Evolutionary conservation across 2,113 vertebrate species (phyloP).

Genomic region (Gnathonemus longibarbis): DNA sequence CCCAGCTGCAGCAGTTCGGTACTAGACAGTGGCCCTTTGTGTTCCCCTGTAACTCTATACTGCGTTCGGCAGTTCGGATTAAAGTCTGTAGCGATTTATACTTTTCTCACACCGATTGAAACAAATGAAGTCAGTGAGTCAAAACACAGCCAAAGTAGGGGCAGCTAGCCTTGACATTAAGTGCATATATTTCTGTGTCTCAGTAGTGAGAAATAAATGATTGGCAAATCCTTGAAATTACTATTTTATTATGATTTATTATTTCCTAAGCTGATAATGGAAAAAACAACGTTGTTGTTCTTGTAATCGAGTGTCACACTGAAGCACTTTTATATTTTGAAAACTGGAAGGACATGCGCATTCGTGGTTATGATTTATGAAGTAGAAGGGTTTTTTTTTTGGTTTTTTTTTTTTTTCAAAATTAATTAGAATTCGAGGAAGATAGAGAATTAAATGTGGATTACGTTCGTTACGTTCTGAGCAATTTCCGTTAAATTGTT

Average conservation of each 20-base stretch:
- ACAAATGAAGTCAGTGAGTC: constrained; percentile 24
- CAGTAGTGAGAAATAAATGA: not conserved
- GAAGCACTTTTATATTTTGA: not conserved
- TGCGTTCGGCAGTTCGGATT: constrained; percentile 41
- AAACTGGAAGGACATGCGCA: not conserved
- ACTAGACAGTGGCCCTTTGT: constrained; percentile 53
- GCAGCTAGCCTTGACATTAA: constrained; percentile 22
- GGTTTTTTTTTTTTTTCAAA: not conserved
- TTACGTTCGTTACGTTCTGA: not conserved
- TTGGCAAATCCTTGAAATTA: not conserved
- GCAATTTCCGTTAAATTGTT: not conserved
- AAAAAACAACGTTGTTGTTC: not conserved
- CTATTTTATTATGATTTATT: not conserved
- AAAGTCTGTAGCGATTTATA: constrained; percentile 35
- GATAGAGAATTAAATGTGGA: not conserved
- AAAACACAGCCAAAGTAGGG: constrained; percentile 22
- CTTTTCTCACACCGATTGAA: constrained; percentile 23
- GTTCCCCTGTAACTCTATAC: constrained; percentile 44
- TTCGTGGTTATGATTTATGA: not conserved
- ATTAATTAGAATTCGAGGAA: not conserved
- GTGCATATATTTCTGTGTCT: not conserved
- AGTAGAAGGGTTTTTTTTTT: not conserved
- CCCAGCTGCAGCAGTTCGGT: constrained; percentile 35
- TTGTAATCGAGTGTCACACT: not conserved
- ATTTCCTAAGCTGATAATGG: not conserved